Evolutionary conservation across 2,113 vertebrate genomes (phyloP).

Genomic region (Diadophis punctatus): DNA sequence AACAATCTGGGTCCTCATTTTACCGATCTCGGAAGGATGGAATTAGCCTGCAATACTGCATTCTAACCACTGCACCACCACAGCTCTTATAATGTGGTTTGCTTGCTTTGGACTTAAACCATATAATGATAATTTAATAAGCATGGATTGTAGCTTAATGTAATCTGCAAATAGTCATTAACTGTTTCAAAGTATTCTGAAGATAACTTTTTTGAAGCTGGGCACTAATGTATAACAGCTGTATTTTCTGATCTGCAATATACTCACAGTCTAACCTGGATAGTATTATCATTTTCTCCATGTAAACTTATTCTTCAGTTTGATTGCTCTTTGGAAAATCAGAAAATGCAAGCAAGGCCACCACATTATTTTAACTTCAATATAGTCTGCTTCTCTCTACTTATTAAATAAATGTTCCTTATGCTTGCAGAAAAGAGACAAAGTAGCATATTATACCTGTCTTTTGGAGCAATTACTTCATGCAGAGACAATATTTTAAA

Average conservation of each 20-base stretch:
- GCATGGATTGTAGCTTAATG: background rate
- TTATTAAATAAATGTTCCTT: background rate
- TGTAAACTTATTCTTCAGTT: background rate
- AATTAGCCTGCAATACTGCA: background rate
- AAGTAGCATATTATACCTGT: background rate
- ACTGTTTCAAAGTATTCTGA: background rate
- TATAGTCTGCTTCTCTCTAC: background rate
- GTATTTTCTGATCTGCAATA: background rate
- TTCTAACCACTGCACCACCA: background rate
- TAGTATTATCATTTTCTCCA: background rate
- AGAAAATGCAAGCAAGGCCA: background rate
- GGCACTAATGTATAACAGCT: background rate
- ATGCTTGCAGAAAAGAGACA: background rate
- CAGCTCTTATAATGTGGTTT: background rate
- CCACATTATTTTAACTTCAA: background rate
- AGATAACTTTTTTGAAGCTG: background rate
- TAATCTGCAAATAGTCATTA: background rate
- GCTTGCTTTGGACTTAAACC: background rate
- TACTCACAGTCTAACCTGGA: background rate
- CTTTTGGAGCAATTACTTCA: background rate
- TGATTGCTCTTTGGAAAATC: background rate
- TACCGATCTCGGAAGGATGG: background rate
- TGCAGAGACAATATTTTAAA: background rate
- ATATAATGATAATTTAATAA: background rate
- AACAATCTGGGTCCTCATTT: background rate